Conservation (phyloP, 2,888 invertebrate genomes). For the Drosophila neonasuta region DNA sequence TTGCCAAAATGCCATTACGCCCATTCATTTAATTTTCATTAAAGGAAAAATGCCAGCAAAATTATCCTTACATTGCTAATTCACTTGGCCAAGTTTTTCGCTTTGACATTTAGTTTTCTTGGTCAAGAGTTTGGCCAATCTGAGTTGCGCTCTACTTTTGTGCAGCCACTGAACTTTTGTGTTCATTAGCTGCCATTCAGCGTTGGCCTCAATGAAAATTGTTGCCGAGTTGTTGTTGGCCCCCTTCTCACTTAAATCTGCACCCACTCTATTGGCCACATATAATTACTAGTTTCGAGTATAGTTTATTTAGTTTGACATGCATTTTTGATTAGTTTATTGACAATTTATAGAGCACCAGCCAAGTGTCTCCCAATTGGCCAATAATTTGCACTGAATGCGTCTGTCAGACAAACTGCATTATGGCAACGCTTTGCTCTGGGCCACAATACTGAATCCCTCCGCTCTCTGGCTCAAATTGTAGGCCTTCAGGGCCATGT, state of each 20-base stretch:
- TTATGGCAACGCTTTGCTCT: conserved; percentile 28
- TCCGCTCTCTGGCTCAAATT: too few relatives aligned
- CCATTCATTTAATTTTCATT: conserved; percentile 9
- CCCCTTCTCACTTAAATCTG: too few relatives aligned
- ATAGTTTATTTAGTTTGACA: conserved; percentile 4
- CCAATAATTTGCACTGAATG: conserved; percentile 29
- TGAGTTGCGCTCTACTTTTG: not conserved
- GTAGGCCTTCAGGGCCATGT: conserved; percentile 15
- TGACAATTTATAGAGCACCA: conserved; percentile 24
- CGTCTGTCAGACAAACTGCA: conserved; percentile 28
- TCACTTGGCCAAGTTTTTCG: conserved; percentile 16
- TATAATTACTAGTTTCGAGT: not conserved
- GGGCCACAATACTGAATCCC: conserved; percentile 6
- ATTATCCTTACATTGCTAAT: conserved; percentile 3
- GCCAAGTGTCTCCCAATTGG: conserved; percentile 13
- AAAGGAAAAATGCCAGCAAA: conserved; percentile 4
- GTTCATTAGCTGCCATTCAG: conserved; percentile 48
- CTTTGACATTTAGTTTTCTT: conserved; percentile 16
- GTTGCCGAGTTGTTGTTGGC: not conserved
- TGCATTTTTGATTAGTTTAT: conserved; percentile 41
- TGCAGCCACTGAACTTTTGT: conserved; percentile 16
- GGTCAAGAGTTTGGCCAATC: conserved; percentile 23
- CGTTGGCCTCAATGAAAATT: conserved; percentile 29
- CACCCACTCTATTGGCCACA: not conserved
- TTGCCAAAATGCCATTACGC: conserved; percentile 9